Evolutionary conservation across 2,888 invertebrate species (phyloP), one percentile per base, ranked within the genome.

Genomic region (Drosophila colorata): DNA sequence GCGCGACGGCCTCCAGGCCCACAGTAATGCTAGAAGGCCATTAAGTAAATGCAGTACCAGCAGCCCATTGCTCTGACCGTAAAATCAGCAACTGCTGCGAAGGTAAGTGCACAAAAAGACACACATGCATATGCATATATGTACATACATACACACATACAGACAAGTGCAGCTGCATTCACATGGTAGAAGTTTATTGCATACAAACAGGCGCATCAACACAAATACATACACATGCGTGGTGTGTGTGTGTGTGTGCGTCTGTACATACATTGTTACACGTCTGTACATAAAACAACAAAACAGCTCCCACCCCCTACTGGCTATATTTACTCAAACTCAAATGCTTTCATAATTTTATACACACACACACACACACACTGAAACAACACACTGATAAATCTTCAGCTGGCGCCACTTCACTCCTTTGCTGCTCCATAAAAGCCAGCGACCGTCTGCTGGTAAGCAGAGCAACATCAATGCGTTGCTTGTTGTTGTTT

Each of bases 351-450:
- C 88, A 88, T 84, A 88, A 79, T 76, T 87, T 59, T 65, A 55
- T 53, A 41, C 48, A 61, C 56, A 49, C 20, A 58, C 37, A 43
- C 38, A 46, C n/a, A 31, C 31, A 46, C 51, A 56, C 23, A 51
- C 16, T 64, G 16, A 48, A 20, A 43, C n/a, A 55, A 71, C 61
- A 80, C 60, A 70, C 40, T 48, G 47, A 80, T 78, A 88, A 80
- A 78, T 83, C 84, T 88, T 83, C 63, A 72, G 71, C 75, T 85
- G 84, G 84, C 84, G 88, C 84, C 84, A 88, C 66, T 86, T 80
- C 63, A 75, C 88, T 86, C 83, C 74, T 79, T 74, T 67, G 72
- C 65, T 52, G 43, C 63, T 23, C 84, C 78, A 80, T 69, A 74
- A 74, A 83, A 80, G 52, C 63, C 65, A 66, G 71, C 64, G 60